Evolutionary conservation across 2,113 vertebrate species (phyloP).

Genomic region (Entelurus aequoreus): DNA sequence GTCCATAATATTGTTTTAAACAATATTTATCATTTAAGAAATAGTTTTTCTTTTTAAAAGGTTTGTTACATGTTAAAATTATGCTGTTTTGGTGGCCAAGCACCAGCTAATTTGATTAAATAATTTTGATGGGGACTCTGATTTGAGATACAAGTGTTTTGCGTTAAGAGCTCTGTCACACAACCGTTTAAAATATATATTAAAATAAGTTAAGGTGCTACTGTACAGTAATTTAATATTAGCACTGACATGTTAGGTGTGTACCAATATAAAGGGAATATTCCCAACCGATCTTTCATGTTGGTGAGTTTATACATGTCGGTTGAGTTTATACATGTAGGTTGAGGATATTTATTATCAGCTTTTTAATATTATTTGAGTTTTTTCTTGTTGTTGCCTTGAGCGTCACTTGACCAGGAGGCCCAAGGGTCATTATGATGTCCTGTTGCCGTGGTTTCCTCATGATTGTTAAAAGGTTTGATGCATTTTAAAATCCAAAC

Average conservation of each 20-base stretch:
- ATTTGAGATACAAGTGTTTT: no score
- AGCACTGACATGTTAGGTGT: neutral
- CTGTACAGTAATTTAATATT: neutral
- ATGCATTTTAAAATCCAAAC: conserved; percentile 53
- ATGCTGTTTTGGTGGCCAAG: no score
- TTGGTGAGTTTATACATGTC: neutral
- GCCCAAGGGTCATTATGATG: conserved; percentile 50
- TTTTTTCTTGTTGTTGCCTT: conserved; percentile 8
- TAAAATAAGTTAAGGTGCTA: no score
- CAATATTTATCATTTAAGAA: no score
- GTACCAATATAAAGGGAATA: neutral
- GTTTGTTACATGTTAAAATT: no score
- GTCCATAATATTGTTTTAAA: no score
- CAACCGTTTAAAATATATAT: no score
- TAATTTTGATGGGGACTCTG: no score
- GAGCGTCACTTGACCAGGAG: conserved; percentile 26
- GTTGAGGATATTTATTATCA: neutral
- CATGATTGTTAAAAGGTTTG: conserved; percentile 58
- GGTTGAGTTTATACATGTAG: no score
- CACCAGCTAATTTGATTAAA: no score
- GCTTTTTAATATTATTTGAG: conserved; percentile 4
- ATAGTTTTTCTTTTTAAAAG: no score
- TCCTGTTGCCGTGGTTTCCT: conserved; percentile 62
- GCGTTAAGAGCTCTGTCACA: no score
- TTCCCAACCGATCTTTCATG: neutral